Percentiles rank a stretch among this genome's conserved stretches.
Conservation (phyloP, 2,113 vertebrate species). For the Lophius piscatorius region DNA sequence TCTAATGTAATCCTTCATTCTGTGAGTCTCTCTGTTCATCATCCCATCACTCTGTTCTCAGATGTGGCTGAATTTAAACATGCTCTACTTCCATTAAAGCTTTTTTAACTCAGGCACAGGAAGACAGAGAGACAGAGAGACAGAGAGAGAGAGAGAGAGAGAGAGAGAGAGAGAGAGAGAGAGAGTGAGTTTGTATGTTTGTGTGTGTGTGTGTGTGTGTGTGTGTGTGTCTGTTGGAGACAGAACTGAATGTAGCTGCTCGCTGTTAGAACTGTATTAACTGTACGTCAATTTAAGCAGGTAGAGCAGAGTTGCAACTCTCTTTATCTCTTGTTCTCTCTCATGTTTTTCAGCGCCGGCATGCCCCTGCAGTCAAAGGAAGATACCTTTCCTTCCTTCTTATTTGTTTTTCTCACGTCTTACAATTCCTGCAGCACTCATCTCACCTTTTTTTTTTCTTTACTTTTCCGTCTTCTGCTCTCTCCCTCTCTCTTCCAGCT, state of each 20-base stretch:
- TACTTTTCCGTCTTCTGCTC: constrained; percentile 2
- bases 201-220: constrained; percentile 6
- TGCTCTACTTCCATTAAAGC: constrained; percentile 24
- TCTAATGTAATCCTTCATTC: constrained; percentile 41
- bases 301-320: constrained; percentile 10
- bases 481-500: constrained; percentile 57
- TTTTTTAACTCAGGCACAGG: constrained; percentile 15
- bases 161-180: too few species aligned
- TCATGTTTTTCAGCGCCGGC: constrained; percentile 3
- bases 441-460: constrained; percentile 10
- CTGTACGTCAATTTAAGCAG: constrained; percentile 17
- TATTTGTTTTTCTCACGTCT: neutral
- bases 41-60: constrained; percentile 26
- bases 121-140: too few species aligned
- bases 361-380: constrained; percentile 9
- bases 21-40: constrained; percentile 39
- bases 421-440: neutral
- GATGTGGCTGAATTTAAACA: constrained; percentile 24
- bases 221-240: constrained; percentile 6
- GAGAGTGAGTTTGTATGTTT: too few species aligned
- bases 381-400: constrained; percentile 1
- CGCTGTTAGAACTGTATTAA: constrained; percentile 21
- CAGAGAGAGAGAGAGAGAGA: too few species aligned
- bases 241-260: constrained; percentile 8
- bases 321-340: neutral